Percentiles rank a stretch among this genome's conserved stretches.
These are phyloP conservation scores for Callinectes sapidus DNA, from an alignment of 2,888 invertebrate species.

Conservation along the genomic window DNA sequence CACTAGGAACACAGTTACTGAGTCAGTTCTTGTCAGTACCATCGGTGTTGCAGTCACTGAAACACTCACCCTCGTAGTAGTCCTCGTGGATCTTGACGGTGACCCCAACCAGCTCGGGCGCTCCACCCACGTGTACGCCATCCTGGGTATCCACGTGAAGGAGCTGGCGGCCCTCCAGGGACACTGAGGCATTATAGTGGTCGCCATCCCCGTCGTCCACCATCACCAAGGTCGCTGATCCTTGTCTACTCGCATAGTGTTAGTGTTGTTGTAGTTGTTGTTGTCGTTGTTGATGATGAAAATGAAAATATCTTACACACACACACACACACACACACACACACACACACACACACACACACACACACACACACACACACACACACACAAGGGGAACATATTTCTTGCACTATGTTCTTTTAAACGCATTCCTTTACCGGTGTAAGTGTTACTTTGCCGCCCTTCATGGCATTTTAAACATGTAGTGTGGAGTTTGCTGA, in stretches of 20 bases:
- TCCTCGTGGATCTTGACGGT: constrained; percentile 40
- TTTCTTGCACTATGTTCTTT: not conserved
- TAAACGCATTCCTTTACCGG: not conserved
- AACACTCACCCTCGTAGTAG: constrained; percentile 53
- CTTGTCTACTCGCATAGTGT: constrained; percentile 42
- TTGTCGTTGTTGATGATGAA: not conserved
- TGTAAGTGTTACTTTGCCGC: not conserved
- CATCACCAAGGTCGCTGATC: constrained; percentile 51
- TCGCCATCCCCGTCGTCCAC: constrained; percentile 65
- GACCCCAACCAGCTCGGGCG: constrained; percentile 40
- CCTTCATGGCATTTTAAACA: not conserved
- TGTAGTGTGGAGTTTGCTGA: not conserved
- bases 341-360: no score
- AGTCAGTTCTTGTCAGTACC: not conserved
- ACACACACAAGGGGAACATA: not conserved
- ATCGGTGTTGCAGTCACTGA: not conserved
- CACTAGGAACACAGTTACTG: not conserved
- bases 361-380: no score
- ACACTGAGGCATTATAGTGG: constrained; percentile 59
- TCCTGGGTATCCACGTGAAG: constrained; percentile 56
- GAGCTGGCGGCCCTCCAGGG: constrained; percentile 55
- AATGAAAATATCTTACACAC: no score
- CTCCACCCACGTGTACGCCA: constrained; percentile 61
- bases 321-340: no score
- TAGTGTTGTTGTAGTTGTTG: not conserved